Percentiles rank a stretch among this genome's conserved stretches.
These are phyloP conservation scores for Loriculus beryllinus DNA, from an alignment of 2,797 vertebrate species.

Conservation along the genomic window DNA sequence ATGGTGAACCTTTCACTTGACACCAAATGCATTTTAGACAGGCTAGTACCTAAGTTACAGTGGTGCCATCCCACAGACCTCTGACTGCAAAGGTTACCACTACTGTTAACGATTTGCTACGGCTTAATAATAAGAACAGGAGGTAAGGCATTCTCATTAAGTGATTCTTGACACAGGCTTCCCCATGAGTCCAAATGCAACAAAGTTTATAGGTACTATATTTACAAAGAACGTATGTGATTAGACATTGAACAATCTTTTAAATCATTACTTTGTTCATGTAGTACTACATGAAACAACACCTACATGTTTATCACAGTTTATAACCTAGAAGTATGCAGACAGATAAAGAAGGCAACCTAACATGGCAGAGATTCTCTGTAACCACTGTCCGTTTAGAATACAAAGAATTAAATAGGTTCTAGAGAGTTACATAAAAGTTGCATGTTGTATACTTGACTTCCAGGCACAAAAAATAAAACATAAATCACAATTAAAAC, in stretches of 20 bases:
- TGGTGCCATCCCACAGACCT: neutral
- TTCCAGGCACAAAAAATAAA: neutral
- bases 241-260: neutral
- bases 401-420: neutral
- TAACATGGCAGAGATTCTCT: neutral
- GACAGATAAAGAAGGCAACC: neutral
- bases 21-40: neutral
- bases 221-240: neutral
- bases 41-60: neutral
- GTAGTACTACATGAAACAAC: neutral
- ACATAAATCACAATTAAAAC: neutral
- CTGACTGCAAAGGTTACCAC: neutral
- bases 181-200: neutral
- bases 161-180: neutral
- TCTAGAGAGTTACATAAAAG: neutral
- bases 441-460: neutral
- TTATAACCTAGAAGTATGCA: neutral
- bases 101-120: neutral
- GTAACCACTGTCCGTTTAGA: neutral
- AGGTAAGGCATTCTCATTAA: neutral
- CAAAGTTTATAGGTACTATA: neutral
- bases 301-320: neutral
- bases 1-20: neutral
- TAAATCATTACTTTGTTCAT: neutral
- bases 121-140: neutral